A percentile compares a stretch with the other conserved stretches of the same genome.
Conservation (phyloP, 1,140 invertebrate species). For the Ooceraea biroi region DNA sequence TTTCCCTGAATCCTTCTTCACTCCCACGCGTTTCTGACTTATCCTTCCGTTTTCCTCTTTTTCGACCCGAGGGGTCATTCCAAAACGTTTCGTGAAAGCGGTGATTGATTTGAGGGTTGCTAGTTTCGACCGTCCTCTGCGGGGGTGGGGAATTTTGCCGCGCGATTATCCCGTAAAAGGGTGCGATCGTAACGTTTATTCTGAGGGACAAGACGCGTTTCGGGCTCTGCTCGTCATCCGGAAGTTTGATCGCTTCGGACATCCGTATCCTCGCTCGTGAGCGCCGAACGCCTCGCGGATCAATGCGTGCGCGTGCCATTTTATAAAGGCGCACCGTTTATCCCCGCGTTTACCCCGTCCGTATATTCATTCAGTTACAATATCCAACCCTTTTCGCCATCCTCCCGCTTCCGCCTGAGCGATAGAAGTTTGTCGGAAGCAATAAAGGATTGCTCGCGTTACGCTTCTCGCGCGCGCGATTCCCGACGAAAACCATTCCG, state of each 20-base stretch:
- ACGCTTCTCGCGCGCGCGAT: no score
- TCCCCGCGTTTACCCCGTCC: neutral
- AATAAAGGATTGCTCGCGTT: no score
- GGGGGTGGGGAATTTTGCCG: neutral
- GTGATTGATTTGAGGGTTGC: conserved; percentile 26
- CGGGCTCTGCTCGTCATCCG: conserved; percentile 20
- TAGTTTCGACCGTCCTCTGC: neutral
- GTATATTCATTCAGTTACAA: conserved; percentile 34
- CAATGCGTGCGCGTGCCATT: conserved; percentile 3
- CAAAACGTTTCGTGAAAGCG: conserved; percentile 12
- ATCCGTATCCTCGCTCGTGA: conserved; percentile 9
- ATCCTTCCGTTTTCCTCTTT: neutral
- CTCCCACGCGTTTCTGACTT: neutral
- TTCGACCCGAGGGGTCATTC: neutral
- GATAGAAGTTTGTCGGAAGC: no score
- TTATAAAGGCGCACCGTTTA: conserved; percentile 19
- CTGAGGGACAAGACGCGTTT: conserved; percentile 8
- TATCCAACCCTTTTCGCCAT: neutral
- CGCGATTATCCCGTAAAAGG: neutral
- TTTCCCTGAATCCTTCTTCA: neutral
- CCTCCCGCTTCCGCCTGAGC: no score
- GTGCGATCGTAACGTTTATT: neutral
- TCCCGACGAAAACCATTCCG: no score
- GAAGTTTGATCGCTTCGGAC: conserved; percentile 40
- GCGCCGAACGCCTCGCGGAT: conserved; percentile 18